phyloP scores from a whole-genome alignment of 2,888 invertebrate genomes.

The Eucriotettix oculatus region DNA sequence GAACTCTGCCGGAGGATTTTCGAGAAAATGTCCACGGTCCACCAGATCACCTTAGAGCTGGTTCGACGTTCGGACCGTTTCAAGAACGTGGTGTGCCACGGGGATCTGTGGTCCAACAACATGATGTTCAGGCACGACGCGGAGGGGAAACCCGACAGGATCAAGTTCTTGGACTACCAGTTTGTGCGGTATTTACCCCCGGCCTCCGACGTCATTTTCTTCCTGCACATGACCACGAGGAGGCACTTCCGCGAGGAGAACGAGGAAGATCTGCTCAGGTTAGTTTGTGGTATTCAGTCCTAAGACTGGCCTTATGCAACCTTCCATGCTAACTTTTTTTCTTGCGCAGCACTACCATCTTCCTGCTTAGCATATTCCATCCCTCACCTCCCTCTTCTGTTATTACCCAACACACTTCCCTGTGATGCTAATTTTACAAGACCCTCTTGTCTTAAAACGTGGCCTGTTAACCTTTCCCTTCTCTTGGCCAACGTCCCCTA shows the following conservation, averaged over 20 bases:
- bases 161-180: slow-evolving; percentile 53
- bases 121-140: slow-evolving; percentile 22
- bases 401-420: too few species aligned
- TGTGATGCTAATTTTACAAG: too few species aligned
- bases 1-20: neutral
- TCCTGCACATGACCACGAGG: slow-evolving; percentile 36
- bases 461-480: too few species aligned
- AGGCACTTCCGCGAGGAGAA: slow-evolving; percentile 30
- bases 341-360: too few species aligned
- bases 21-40: neutral
- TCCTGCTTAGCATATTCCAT: too few species aligned
- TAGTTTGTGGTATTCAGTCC: too few species aligned
- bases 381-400: too few species aligned
- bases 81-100: slow-evolving; percentile 26
- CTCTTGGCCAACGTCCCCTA: too few species aligned
- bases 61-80: neutral
- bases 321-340: too few species aligned
- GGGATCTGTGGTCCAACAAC: slow-evolving; percentile 32
- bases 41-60: neutral
- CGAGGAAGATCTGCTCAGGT: neutral
- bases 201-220: slow-evolving; percentile 41
- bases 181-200: slow-evolving; percentile 46
- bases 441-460: too few species aligned
- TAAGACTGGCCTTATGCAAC: too few species aligned
- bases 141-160: slow-evolving; percentile 31